Base-by-base conservation (phyloP, 2,888 invertebrate genomes). In the Aphidoletes aphidimyza region DNA sequence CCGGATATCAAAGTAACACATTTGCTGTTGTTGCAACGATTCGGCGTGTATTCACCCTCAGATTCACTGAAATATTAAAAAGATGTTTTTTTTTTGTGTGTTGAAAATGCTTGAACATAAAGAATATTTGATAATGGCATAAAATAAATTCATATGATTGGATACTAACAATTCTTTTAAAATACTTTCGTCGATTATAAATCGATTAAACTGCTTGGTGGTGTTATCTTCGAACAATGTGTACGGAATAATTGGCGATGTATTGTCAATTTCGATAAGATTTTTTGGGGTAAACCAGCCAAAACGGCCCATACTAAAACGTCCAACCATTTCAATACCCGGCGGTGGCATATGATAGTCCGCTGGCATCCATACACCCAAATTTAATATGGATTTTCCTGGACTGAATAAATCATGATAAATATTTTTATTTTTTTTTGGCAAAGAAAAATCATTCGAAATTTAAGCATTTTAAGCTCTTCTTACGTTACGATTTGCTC, bases 321-420 rank as follows among this genome's bases (percentile, higher is more conserved):
- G 89, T 0, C 93, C 93, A 83, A 91, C 91, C 86, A 92, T 92
- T 19, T 85, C 85, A n/a, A 89, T 86, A 17, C 91, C 39, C 90
- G 90, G 85, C 89, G 89, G 87, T 88, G 88, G 59, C 86, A 91
- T 89, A 87, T 93, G 93, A 84, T 91, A 91, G 78, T 93, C 92
- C 0, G 94, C 92, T 34, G 93, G 91, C 85, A 93, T 90, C 93
- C 94, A 94, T 0, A 94, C 93, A 88, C 94, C 95, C 87, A 95
- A 89, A 88, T 95, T 94, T 26, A 95, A 91, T 90, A 92, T 91
- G 0, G 91, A 88, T 36, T 88, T 88, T 84, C 26, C n/a, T 22
- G 19, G 19, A 69, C 85, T 84, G 54, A 26, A 59, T 1, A 36
- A 22, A 83, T 36, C 83, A 39, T 39, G 6, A 39, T 39, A 39